phyloP scores from a whole-genome alignment of 2,888 invertebrate genomes.

The Ectobius pallidus region DNA sequence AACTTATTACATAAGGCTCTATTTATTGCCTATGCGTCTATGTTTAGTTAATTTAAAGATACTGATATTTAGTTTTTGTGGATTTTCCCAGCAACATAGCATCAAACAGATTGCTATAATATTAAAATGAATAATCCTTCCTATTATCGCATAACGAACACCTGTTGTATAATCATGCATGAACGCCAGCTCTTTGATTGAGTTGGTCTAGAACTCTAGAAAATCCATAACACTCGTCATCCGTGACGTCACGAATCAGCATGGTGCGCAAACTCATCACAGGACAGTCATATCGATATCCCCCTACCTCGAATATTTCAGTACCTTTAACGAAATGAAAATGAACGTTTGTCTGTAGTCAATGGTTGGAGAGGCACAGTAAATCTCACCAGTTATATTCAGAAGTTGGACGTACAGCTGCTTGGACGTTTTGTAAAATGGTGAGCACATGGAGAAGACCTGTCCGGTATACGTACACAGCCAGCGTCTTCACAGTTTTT shows the following conservation, averaged over 20 bases:
- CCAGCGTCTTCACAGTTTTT: background rate
- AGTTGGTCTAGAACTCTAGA: background rate
- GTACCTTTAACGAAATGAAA: background rate
- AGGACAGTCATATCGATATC: background rate
- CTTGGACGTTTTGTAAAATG: background rate
- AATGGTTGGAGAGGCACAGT: background rate
- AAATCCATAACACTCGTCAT: background rate
- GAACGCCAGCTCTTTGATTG: background rate
- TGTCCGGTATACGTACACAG: background rate
- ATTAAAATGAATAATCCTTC: no score
- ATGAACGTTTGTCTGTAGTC: background rate
- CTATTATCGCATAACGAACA: no score
- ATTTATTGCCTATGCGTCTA: no score
- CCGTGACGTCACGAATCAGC: background rate
- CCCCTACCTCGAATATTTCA: no score
- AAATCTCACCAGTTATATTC: background rate
- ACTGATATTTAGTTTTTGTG: no score
- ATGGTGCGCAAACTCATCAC: conserved; percentile 7
- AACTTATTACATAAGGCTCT: no score
- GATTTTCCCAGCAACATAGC: no score
- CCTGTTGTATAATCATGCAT: background rate
- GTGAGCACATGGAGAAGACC: background rate
- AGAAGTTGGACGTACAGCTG: background rate
- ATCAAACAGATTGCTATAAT: no score
- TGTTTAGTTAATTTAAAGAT: no score